Evolutionary conservation across 1,140 invertebrate genomes (phyloP), one percentile per base, ranked within the genome.

Genomic region (Hydropsyche tenuis): DNA sequence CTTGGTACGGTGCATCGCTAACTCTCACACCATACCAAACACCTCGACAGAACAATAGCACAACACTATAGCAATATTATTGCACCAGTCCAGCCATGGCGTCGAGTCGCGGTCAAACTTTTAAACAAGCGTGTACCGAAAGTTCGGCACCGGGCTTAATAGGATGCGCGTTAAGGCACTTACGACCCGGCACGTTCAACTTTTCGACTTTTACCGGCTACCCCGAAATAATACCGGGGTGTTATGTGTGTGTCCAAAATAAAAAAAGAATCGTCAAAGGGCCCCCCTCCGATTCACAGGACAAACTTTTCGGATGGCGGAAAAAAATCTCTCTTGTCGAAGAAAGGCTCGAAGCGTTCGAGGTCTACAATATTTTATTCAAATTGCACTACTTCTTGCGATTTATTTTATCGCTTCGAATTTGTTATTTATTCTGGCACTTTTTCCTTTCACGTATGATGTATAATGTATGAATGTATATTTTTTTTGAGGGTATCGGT

Each of bases 331-430:
- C 25, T 60, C 23, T 60, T 9, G 3, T 27, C 9, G 4, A 20
- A 25, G 4, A 20, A 9, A 18, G 12, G 18, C 51, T 22, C 14
- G 16, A 48, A 48, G 12, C 56, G 11, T 25, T 12, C 4, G 23
- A 25, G 56, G 56, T 18, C 23, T 20, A 60, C 56, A 27, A 60
- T 60, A 60, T 60, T 60, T 60, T 60, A 60, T 60, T 60, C 56
- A 60, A 60, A 60, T 60, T 60, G 56, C 23, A 60, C 56, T 60
- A 60, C 56, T 60, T 60, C 18, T 60, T 25, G 56, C 56, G 23
- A 60, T 60, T 60, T 60, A 60, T 60, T 60, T 60, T 60, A 60
- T 60, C 56, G 23, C 56, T 60, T 60, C 56, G 56, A 60, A 60
- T 60, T 60, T 60, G 56, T 60, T 60, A 60, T 60, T 60, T 60